Evolutionary conservation across 2,113 vertebrate genomes (phyloP).

Genomic region (Bos indicus): DNA sequence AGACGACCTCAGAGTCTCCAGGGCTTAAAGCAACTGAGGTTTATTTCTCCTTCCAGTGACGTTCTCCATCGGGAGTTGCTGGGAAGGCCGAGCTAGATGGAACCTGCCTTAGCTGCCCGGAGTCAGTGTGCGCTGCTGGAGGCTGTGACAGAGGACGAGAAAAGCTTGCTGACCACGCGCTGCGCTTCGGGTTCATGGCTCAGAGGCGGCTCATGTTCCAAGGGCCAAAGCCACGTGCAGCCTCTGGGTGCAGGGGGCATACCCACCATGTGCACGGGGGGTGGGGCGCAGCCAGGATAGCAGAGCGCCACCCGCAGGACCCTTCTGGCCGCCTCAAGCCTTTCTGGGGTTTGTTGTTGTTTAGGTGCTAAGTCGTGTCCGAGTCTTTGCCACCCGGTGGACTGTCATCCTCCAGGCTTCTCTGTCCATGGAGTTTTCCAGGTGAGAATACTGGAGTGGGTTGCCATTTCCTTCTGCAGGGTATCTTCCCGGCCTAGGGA

Average conservation of each 20-base stretch:
- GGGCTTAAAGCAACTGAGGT: not conserved
- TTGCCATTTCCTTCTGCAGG: not conserved
- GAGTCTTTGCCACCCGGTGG: accelerated
- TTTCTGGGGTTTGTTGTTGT: not conserved
- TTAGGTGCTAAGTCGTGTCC: not conserved
- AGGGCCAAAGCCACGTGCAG: not conserved
- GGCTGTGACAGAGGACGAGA: not conserved
- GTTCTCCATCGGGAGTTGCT: not conserved
- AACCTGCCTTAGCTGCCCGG: accelerated
- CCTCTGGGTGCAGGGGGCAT: not conserved
- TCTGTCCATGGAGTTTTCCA: not conserved
- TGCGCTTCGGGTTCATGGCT: not conserved
- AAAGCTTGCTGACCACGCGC: accelerated
- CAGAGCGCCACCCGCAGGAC: not conserved
- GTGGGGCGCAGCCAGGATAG: not conserved
- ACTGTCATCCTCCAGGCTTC: not conserved
- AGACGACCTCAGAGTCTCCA: not conserved
- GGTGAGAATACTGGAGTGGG: not conserved
- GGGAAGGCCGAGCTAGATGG: not conserved
- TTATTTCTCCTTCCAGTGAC: not conserved
- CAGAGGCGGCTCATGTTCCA: not conserved
- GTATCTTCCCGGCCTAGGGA: not conserved
- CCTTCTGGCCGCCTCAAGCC: not conserved
- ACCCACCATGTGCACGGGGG: not conserved
- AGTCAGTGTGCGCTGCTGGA: accelerated